A percentile compares a stretch with the other conserved stretches of the same genome.
Evolutionary conservation across 2,113 vertebrate species (phyloP).

Genomic region (Petromus typicus): DNA sequence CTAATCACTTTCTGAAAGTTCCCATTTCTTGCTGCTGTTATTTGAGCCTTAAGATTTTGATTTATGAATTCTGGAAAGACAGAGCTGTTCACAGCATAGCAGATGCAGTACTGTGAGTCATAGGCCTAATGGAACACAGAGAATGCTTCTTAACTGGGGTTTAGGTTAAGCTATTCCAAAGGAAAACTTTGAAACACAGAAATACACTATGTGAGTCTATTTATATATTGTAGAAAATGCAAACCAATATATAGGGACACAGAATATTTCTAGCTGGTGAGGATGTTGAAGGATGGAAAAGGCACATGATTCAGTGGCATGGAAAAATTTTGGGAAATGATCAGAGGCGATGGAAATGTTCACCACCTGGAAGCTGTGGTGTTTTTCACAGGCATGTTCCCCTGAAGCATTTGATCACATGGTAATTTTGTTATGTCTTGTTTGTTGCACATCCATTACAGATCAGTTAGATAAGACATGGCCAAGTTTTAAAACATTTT

Average conservation of each 20-base stretch:
- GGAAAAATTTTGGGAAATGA: background rate
- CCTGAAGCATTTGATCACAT: background rate
- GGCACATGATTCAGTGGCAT: background rate
- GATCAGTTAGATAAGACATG: background rate
- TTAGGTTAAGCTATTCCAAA: background rate
- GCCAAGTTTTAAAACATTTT: background rate
- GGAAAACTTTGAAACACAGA: background rate
- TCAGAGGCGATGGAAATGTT: background rate
- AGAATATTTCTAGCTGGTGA: background rate
- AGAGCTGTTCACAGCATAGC: background rate
- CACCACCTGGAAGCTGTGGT: background rate
- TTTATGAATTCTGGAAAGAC: background rate
- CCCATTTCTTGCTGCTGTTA: background rate
- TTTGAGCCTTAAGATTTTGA: background rate
- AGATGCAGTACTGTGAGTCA: background rate
- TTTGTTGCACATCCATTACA: background rate
- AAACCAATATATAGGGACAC: background rate
- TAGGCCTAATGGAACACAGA: background rate
- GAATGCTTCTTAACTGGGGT: background rate
- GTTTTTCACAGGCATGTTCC: background rate
- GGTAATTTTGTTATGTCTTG: background rate
- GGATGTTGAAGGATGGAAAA: background rate
- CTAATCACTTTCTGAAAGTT: background rate
- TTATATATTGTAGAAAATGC: background rate
- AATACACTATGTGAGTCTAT: background rate